Conservation (phyloP, 64 coral and sea anemone genomes). For the Montipora capricornis region DNA sequence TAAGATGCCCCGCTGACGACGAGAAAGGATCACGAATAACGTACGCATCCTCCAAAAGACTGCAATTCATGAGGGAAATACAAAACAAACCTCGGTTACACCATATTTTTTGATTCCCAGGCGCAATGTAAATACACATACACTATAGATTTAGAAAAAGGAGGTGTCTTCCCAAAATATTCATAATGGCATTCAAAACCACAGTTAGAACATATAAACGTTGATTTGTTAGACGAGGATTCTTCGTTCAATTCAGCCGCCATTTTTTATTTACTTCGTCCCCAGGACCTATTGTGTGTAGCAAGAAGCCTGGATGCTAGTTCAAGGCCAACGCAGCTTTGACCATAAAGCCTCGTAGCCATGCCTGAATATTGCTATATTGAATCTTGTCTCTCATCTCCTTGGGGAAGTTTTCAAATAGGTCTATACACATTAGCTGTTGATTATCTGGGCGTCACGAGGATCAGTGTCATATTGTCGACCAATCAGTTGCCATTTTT, state of each 20-base stretch:
- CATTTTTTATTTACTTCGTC: not conserved
- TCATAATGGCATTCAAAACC: slow-evolving; percentile 82
- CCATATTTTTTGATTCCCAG: not conserved
- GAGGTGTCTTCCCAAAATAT: slow-evolving; percentile 94
- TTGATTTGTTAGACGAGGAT: slow-evolving; percentile 19
- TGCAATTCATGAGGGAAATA: not conserved
- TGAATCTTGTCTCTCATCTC: too few species aligned
- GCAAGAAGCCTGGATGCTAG: not conserved
- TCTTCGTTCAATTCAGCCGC: not conserved
- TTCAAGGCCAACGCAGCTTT: too few species aligned
- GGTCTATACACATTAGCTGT: too few species aligned
- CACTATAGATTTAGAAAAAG: slow-evolving; percentile 84
- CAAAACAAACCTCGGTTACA: not conserved
- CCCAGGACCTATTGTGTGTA: not conserved
- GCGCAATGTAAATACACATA: slow-evolving; percentile 42
- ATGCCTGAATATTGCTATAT: too few species aligned
- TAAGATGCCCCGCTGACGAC: slow-evolving; percentile 57
- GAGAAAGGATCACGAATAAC: slow-evolving; percentile 94
- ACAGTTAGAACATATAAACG: slow-evolving; percentile 77
- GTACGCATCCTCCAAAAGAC: slow-evolving; percentile 89
- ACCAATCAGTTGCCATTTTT: too few species aligned
- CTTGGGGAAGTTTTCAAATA: too few species aligned
- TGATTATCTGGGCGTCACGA: too few species aligned
- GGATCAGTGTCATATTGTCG: too few species aligned
- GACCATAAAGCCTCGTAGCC: too few species aligned